phyloP scores from a whole-genome alignment of 1,140 invertebrate genomes.

The Pachypsylla venusta region DNA sequence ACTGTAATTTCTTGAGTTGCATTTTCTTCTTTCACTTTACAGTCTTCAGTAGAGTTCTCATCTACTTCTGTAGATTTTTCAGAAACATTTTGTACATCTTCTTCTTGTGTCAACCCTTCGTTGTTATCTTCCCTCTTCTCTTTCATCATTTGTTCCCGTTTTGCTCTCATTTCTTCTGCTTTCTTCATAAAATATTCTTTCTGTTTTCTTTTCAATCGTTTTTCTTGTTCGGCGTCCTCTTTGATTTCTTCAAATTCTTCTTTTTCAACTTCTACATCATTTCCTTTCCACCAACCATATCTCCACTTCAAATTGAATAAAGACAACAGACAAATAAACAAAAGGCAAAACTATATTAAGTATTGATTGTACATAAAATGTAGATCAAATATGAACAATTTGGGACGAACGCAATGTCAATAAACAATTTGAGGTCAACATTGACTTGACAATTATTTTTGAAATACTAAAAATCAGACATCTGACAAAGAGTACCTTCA shows the following conservation, averaged over 20 bases:
- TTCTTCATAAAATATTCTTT: slow-evolving; percentile 6
- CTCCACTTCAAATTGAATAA: slow-evolving; percentile 10
- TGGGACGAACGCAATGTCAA: too few species aligned
- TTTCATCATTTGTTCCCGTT: slow-evolving; percentile 9
- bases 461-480: too few species aligned
- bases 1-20: too few species aligned
- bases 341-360: slow-evolving; percentile 2
- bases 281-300: slow-evolving; percentile 22
- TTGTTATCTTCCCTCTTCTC: slow-evolving; percentile 10
- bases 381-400: too few species aligned
- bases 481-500: too few species aligned
- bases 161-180: slow-evolving; percentile 11
- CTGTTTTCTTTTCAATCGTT: slow-evolving; percentile 19
- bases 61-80: too few species aligned
- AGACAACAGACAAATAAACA: neutral
- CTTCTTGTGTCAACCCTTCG: neutral
- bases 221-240: slow-evolving; percentile 18
- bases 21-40: too few species aligned
- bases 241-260: slow-evolving; percentile 18
- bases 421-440: too few species aligned
- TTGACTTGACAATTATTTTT: too few species aligned
- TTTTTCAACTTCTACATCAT: slow-evolving; percentile 22
- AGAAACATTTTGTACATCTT: too few species aligned
- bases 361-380: too few species aligned
- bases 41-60: too few species aligned